These are phyloP conservation scores for Hesperia comma DNA, from an alignment of 2,888 invertebrate genomes.

Conservation along the genomic window DNA sequence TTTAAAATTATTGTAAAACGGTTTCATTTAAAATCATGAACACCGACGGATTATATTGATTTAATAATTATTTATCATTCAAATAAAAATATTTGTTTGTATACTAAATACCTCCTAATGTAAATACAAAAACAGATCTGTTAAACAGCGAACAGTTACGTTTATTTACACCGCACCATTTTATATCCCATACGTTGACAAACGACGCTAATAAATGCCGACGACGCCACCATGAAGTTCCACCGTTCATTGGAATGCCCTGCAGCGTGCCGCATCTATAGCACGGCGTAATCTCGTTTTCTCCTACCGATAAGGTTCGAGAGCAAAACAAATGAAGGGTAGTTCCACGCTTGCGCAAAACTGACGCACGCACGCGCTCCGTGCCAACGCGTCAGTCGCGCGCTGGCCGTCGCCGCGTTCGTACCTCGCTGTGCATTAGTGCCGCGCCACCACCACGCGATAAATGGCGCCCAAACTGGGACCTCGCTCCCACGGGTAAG, in stretches of 20 bases:
- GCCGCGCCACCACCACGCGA: slow-evolving; percentile 68
- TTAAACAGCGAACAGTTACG: slow-evolving; percentile 8
- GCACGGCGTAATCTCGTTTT: slow-evolving; percentile 73
- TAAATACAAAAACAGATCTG: neutral
- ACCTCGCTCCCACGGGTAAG: slow-evolving; percentile 77
- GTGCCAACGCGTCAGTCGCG: slow-evolving; percentile 69
- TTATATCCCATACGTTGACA: slow-evolving; percentile 44
- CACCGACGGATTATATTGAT: no score
- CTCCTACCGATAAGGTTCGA: slow-evolving; percentile 57
- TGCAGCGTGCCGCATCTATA: slow-evolving; percentile 65
- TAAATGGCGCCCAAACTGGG: slow-evolving; percentile 78
- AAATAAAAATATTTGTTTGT: no score
- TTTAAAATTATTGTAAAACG: no score
- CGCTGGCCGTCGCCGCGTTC: slow-evolving; percentile 65
- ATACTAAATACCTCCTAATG: no score
- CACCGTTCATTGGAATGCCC: slow-evolving; percentile 66
- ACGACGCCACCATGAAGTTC: slow-evolving; percentile 59
- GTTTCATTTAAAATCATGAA: no score
- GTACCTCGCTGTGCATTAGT: slow-evolving; percentile 50
- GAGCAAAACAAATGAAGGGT: slow-evolving; percentile 74
- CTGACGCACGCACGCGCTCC: slow-evolving; percentile 63
- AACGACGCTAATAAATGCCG: slow-evolving; percentile 59
- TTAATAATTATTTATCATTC: no score
- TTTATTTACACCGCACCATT: slow-evolving; percentile 25
- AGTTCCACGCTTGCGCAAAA: slow-evolving; percentile 70